These are phyloP conservation scores for Orchestia grillus DNA, from an alignment of 1,140 invertebrate genomes.

Conservation along the genomic window DNA sequence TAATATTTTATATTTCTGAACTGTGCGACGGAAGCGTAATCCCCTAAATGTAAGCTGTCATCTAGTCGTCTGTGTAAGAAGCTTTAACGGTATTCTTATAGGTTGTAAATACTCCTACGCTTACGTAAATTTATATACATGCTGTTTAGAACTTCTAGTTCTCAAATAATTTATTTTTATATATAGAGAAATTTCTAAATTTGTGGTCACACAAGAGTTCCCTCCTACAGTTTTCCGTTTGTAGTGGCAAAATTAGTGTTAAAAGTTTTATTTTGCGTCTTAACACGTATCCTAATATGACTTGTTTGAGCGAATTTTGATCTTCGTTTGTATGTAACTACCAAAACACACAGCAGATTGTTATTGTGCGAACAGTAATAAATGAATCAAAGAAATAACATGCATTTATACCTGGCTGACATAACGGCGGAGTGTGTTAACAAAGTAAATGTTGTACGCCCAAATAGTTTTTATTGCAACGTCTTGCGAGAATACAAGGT, in stretches of 20 bases:
- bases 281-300: neutral
- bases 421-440: neutral
- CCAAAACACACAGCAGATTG: neutral
- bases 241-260: neutral
- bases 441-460: neutral
- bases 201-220: neutral
- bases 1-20: neutral
- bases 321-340: neutral
- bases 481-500: neutral
- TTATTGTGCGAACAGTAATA: neutral
- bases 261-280: neutral
- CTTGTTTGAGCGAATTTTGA: neutral
- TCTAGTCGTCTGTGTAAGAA: conserved; percentile 39
- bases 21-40: neutral
- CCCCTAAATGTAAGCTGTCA: neutral
- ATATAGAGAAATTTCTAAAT: neutral
- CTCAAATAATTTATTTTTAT: neutral
- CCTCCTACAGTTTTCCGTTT: neutral
- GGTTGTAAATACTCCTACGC: conserved; percentile 21
- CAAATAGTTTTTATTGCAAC: neutral
- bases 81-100: neutral
- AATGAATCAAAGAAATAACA: neutral
- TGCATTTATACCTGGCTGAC: neutral
- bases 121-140: neutral
- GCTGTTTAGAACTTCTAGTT: neutral